Evolutionary conservation across 2,888 invertebrate species (phyloP).

Genomic region (Clepsis dumicolana): DNA sequence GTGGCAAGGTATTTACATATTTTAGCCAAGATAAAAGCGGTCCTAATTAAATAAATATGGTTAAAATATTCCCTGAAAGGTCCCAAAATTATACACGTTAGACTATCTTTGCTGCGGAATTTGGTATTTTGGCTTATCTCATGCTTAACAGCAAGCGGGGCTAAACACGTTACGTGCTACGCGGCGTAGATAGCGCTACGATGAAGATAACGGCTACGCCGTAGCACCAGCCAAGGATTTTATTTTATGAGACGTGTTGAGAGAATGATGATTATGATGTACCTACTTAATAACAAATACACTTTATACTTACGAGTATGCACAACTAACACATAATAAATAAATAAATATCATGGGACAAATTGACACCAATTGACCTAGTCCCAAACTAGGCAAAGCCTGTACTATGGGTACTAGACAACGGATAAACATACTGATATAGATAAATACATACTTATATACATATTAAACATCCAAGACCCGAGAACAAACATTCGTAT

Average conservation of each 20-base stretch:
- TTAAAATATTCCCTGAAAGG: slow-evolving; percentile 26
- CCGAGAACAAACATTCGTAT: too few species aligned
- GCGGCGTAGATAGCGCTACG: slow-evolving; percentile 57
- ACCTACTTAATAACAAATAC: background rate
- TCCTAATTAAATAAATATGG: background rate
- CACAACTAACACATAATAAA: too few species aligned
- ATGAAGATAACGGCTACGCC: slow-evolving; percentile 44
- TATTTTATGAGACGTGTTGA: background rate
- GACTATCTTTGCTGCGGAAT: slow-evolving; percentile 69
- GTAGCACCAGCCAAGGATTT: background rate
- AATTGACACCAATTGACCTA: too few species aligned
- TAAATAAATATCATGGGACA: too few species aligned
- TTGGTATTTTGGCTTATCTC: slow-evolving; percentile 72
- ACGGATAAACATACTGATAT: too few species aligned
- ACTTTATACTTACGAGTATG: too few species aligned
- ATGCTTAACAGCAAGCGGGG: slow-evolving; percentile 50
- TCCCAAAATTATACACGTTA: slow-evolving; percentile 72
- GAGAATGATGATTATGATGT: background rate
- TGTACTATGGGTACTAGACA: too few species aligned
- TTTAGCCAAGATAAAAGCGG: background rate
- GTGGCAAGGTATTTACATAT: too few species aligned
- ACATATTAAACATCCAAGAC: too few species aligned
- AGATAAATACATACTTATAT: too few species aligned
- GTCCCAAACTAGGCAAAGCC: too few species aligned
- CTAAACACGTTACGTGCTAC: slow-evolving; percentile 62